Base-by-base conservation (phyloP, 2,113 vertebrate genomes). In the Sturnira hondurensis region DNA sequence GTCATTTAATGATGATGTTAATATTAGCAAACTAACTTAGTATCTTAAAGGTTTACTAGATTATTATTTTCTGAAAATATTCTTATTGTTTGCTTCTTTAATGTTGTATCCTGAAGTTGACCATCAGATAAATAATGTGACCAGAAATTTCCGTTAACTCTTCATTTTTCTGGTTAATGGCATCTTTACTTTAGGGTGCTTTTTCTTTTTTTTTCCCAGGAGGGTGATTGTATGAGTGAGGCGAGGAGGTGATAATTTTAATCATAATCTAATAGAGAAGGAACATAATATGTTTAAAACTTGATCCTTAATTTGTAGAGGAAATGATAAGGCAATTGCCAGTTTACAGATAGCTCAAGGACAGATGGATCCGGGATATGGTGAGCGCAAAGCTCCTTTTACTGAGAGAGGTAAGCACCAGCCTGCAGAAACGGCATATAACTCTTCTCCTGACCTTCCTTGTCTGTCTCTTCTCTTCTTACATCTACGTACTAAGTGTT, bases 401-500 rank as follows among this genome's bases (percentile, higher is more conserved):
- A 85, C 81, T 85, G 89, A 91, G 71, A 89, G 74, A 96, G 70
- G 93, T 96, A 98, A 97, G 92, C 83, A 71, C 84, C 85, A 58
- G 70, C 71, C 86, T 90, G 70, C 83, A 92, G 97, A 92, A 96
- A 93, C 68, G 80, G 52, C 89, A 17, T 68, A 28, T 54, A 68
- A 65, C 68, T 61, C 8, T 89, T 86, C 56, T 89, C 95, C 97
- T 96, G 86, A 97, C 96, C 95, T 92, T 90, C 17, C 58, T 81
- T 86, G 89, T 80, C 78, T 77, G n/a, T 74, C 54, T 63, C 94
- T 78, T 96, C 70, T 96, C 36, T 54, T 89, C 92, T 97, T 97
- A 97, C 74, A 96, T 97, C 88, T 95, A 61, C 73, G 36, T 96
- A 86, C 63, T 94, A 89, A 95, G 92, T 91, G 77, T 94, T 97